phyloP scores from a whole-genome alignment of 2,797 vertebrate genomes.

The Neoniphon sammara region DNA sequence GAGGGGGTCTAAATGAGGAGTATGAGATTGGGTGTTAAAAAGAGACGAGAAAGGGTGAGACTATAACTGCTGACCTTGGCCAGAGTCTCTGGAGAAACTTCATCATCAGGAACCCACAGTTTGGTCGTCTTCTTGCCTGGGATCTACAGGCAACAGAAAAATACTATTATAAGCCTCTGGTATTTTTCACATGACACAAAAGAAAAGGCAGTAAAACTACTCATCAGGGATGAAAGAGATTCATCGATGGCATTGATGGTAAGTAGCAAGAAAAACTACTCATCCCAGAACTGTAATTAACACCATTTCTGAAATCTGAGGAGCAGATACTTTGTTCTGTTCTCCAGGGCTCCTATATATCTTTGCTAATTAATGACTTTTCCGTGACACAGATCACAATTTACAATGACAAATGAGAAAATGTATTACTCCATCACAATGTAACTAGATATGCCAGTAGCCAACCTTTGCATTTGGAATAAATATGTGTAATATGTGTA shows the following conservation, averaged over 20 bases:
- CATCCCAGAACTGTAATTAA: neutral
- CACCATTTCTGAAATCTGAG: neutral
- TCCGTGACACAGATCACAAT: too few species aligned
- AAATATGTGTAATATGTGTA: too few species aligned
- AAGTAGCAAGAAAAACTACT: neutral
- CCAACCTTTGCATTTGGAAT: too few species aligned
- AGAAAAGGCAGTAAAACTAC: neutral
- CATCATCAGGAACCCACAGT: slow-evolving; percentile 96
- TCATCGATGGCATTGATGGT: too few species aligned
- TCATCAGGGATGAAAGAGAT: neutral
- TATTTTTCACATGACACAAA: neutral
- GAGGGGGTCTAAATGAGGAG: neutral
- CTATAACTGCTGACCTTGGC: slow-evolving; percentile 88
- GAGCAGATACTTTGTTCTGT: too few species aligned
- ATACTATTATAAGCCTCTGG: neutral
- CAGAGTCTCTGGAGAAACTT: slow-evolving; percentile 95
- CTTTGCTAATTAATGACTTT: too few species aligned
- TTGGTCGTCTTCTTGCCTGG: slow-evolving; percentile 98
- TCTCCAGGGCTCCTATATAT: too few species aligned
- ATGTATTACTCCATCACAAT: too few species aligned
- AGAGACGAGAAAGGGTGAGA: neutral
- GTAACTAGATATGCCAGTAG: too few species aligned
- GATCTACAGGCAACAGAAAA: slow-evolving; percentile 78
- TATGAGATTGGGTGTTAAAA: neutral
- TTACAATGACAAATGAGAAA: too few species aligned